Base-by-base conservation (phyloP, 1,140 invertebrate species). In the Leptinotarsa undecemlineata region DNA sequence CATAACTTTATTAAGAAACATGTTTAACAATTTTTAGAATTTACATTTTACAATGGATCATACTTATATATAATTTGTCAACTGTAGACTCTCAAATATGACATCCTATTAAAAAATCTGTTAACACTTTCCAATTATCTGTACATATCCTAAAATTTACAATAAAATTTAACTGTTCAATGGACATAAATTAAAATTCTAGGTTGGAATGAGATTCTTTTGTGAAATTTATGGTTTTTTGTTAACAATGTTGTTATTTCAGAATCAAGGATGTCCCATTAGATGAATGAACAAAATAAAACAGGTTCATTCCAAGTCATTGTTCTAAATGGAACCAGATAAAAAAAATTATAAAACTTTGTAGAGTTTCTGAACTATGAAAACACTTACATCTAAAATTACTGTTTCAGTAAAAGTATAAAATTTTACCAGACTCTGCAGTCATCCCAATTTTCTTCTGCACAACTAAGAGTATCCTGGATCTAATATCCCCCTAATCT, bases 401-500 rank as follows among this genome's bases (percentile, higher is more conserved):
- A 42, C 8, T 42, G 33, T 42, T 42, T 42, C 33, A 42, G 33
- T 42, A 11, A 42, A 42, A 42, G 33, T 42, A 11, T 42, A 42
- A 42, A 42, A 42, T 42, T 11, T 15, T 26, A 67, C 1, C 26
- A 14, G 51, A n/a, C 51, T 19, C 17, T 57, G 17, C 71, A 72
- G 15, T 51, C 64, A 42, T 26, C 15, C 26, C 3, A 66, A 15
- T 61, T 61, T 33, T 70, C 8, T 57, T 5, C 1, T 19, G 17
- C 4, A 48, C n/a, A 14, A 72, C 23, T 73, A 57, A 8, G 57
- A 73, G 51, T 60, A 73, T 6, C 75, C 75, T 19, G 72, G 68
- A 69, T 89, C 83, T 42, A 77, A 15, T 14, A 80, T 78, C 19
- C 86, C 86, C 75, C 86, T 78, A 20, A 88, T 60, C 47, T 85